phyloP scores from a whole-genome alignment of 2,797 vertebrate genomes.

The Acanthiza pusilla region DNA sequence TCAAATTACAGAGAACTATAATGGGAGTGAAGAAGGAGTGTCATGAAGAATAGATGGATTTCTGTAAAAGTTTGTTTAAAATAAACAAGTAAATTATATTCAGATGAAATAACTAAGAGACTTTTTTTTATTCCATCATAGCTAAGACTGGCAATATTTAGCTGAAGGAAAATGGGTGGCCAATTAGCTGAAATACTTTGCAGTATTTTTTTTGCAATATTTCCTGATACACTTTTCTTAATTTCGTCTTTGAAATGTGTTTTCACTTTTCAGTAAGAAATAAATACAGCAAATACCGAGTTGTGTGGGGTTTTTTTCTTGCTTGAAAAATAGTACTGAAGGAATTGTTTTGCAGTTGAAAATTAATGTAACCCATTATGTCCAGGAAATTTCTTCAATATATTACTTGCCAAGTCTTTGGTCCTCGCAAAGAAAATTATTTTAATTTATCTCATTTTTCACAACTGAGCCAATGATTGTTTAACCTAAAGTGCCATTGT shows the following conservation, averaged over 20 bases:
- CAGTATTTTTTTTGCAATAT: background rate
- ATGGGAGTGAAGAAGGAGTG: background rate
- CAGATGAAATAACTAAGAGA: background rate
- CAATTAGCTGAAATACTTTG: constrained; percentile 56
- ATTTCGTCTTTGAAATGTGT: constrained; percentile 52
- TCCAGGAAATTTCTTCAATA: constrained; percentile 78
- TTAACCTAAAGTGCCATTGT: constrained; percentile 77
- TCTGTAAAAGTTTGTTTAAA: background rate
- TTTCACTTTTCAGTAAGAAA: constrained; percentile 66
- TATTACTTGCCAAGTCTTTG: constrained; percentile 76
- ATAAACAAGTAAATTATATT: background rate
- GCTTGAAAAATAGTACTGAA: constrained; percentile 75
- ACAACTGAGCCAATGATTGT: constrained; percentile 76
- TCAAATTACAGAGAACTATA: background rate
- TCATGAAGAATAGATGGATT: background rate
- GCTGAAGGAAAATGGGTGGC: constrained; percentile 35
- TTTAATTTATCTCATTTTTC: constrained; percentile 83
- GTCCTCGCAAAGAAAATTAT: constrained; percentile 75
- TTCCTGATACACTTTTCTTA: constrained; percentile 46
- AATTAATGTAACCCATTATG: constrained; percentile 81
- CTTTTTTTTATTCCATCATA: background rate
- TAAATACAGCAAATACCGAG: constrained; percentile 57
- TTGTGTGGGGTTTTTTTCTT: background rate
- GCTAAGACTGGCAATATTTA: constrained; percentile 20
- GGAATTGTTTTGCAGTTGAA: constrained; percentile 76